Conservation (phyloP, 2,888 invertebrate species). For the Zelleria hepariella region DNA sequence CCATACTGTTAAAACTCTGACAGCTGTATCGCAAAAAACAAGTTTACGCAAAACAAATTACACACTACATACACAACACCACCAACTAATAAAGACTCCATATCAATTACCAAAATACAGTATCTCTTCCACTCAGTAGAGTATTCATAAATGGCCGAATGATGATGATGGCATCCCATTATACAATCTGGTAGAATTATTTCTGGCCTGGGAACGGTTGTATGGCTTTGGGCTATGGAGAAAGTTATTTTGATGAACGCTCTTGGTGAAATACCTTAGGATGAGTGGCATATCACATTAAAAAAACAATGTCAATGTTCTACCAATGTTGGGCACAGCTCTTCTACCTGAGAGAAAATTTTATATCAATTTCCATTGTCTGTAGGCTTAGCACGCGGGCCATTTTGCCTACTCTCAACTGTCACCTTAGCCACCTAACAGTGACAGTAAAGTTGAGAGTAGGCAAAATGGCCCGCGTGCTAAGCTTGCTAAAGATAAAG, state of each 20-base stretch:
- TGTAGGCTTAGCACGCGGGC: no score
- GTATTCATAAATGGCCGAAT: neutral
- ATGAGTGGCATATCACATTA: neutral
- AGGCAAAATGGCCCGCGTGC: no score
- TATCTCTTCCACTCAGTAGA: neutral
- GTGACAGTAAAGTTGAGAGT: no score
- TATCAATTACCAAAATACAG: neutral
- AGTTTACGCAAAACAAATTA: neutral
- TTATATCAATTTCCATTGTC: no score
- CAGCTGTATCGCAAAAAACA: no score
- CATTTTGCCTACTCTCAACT: no score
- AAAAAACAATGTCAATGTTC: neutral
- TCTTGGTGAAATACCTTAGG: neutral
- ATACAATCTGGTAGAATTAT: conserved; percentile 2
- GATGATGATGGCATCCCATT: conserved; percentile 4
- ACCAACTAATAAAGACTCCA: neutral
- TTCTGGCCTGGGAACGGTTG: conserved; percentile 9
- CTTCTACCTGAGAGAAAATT: no score
- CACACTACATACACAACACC: neutral
- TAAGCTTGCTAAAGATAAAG: no score
- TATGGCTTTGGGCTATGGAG: conserved; percentile 16
- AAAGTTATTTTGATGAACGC: conserved; percentile 13
- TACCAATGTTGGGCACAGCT: no score
- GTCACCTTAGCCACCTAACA: no score
- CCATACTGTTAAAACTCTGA: no score